Evolutionary conservation across 2,888 invertebrate species (phyloP), one percentile per base, ranked within the genome.

Genomic region (Artemia sinica): DNA sequence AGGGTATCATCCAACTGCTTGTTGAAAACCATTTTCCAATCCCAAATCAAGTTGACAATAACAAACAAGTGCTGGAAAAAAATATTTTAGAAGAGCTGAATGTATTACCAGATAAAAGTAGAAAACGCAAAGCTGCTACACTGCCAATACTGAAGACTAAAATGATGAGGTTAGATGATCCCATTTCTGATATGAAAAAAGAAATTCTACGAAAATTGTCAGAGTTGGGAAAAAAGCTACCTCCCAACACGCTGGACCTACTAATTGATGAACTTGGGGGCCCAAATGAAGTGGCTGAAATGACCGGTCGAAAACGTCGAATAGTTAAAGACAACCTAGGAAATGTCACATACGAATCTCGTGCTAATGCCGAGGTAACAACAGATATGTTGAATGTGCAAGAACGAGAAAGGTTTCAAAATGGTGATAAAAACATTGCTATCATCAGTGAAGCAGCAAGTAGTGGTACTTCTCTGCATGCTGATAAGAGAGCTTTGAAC

Each of bases 401-500:
- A 73, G 84, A 85, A 76, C 84, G 84, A 76, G 82, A 84, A 75
- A 77, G 87, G 73, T 99, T 99, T 80, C 99, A 99, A 98, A 89
- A 94, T 78, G 96, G 95, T 0, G 90, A 92, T 78, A 97, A 97
- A 80, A 91, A 91, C 76, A 91, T 99, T 49, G 98, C 98, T 50
- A 96, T 98, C 75, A 99, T 99, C 73, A 97, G 97, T 0, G 98
- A 99, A 79, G 98, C 98, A 0, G 98, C 98, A 8, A 94, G 94
- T 73, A 93, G 93, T 73, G 98, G 98, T 77, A 95, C 95, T 74
- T 95, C 94, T 0, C 80, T 98, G 71, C 96, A 97, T 77, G 96
- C 70, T 74, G 98, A 99, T 78, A 81, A 95, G 69, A 83, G 98
- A 73, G 97, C 88, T 52, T 83, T 87, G 72, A 99, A 99, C 79